Evolutionary conservation across 2,113 vertebrate species (phyloP).

Genomic region (Asarcornis scutulata): DNA sequence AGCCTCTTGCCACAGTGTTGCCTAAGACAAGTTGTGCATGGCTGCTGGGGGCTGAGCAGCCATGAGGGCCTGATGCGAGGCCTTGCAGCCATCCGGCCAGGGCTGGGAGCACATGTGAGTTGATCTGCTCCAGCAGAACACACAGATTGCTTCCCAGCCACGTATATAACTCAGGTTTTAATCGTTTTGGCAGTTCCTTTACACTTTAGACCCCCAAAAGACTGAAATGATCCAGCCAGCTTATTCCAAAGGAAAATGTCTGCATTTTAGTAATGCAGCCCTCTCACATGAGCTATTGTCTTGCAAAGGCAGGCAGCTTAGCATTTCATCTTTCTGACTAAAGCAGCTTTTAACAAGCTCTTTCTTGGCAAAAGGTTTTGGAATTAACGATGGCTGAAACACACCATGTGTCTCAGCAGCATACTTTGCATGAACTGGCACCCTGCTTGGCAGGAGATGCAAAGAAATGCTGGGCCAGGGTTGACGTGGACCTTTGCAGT

Average conservation of each 20-base stretch:
- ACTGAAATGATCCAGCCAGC: background rate
- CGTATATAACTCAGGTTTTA: background rate
- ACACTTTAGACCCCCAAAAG: background rate
- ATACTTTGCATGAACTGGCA: constrained; percentile 1
- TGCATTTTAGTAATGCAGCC: background rate
- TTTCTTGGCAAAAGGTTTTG: constrained; percentile 38
- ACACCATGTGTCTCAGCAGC: background rate
- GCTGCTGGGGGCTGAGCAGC: background rate
- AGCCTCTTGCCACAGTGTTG: background rate
- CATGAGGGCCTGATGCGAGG: background rate
- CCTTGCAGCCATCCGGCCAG: background rate
- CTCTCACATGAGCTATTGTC: background rate
- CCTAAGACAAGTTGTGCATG: background rate
- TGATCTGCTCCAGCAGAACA: constrained; percentile 13
- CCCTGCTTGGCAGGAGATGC: background rate
- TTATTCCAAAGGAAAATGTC: constrained; percentile 25
- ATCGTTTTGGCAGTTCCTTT: constrained; percentile 31
- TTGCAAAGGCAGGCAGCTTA: constrained; percentile 29
- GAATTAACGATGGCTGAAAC: constrained; percentile 32
- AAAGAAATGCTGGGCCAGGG: background rate
- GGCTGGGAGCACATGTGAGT: background rate
- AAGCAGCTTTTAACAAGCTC: constrained; percentile 39
- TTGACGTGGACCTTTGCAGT: rapidly evolving
- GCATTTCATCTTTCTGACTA: constrained; percentile 46
- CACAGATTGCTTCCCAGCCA: constrained; percentile 6